Conservation (phyloP, 2,888 invertebrate genomes). For the Sisyra nigra region DNA sequence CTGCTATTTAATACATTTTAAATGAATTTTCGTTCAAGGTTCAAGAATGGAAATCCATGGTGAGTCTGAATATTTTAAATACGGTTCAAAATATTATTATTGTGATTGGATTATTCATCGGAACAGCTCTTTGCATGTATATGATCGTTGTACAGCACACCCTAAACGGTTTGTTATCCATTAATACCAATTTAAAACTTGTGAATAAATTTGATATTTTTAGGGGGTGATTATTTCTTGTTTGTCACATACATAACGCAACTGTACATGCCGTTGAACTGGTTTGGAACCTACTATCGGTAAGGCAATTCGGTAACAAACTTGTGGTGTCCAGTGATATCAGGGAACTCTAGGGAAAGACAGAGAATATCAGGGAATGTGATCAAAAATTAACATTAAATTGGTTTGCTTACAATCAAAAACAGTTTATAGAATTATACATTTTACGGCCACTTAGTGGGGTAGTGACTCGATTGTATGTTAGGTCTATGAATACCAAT, state of each 20-base stretch:
- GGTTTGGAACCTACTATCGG: constrained; percentile 97
- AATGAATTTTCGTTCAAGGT: constrained; percentile 28
- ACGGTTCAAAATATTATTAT: constrained; percentile 83
- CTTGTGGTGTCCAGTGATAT: too few relatives aligned
- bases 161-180: constrained; percentile 36
- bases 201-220: too few relatives aligned
- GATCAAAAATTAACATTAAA: too few relatives aligned
- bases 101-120: constrained; percentile 67
- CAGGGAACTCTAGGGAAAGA: too few relatives aligned
- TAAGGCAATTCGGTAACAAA: constrained; percentile 21
- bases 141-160: constrained; percentile 55
- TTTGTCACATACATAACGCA: constrained; percentile 92
- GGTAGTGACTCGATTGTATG: too few relatives aligned
- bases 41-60: constrained; percentile 77
- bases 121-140: constrained; percentile 77
- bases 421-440: too few relatives aligned
- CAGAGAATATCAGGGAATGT: too few relatives aligned
- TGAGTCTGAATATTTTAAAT: constrained; percentile 81
- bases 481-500: too few relatives aligned
- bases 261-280: constrained; percentile 89
- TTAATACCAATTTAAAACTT: too few relatives aligned
- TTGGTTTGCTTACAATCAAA: too few relatives aligned
- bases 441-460: too few relatives aligned
- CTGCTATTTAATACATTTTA: too few relatives aligned
- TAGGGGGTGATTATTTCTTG: constrained; percentile 83